phyloP scores from a whole-genome alignment of 1,140 invertebrate species.

The Lasaia peninsularis region DNA sequence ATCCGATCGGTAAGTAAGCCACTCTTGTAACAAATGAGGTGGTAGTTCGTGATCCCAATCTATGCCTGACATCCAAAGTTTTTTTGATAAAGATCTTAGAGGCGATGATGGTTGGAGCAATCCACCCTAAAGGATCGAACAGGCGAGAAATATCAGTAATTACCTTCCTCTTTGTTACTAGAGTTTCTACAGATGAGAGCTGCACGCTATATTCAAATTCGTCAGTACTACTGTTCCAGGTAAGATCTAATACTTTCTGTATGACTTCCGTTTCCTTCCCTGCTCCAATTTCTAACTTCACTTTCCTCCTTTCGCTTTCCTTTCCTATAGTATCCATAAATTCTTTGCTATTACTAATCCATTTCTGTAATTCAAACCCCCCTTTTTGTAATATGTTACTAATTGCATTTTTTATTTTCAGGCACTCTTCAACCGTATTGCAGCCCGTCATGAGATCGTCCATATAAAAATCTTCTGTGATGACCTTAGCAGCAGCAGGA shows the following conservation, averaged over 20 bases:
- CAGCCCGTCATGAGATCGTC: neutral
- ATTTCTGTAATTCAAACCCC: constrained; percentile 1
- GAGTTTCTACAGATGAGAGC: constrained; percentile 9
- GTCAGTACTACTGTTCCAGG: neutral
- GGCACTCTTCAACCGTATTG: neutral
- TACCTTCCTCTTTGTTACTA: constrained; percentile 24
- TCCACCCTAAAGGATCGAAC: constrained; percentile 23
- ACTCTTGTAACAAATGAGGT: constrained; percentile 9
- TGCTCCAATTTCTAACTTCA: neutral
- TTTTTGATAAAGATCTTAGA: constrained; percentile 27
- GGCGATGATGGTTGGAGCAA: constrained; percentile 17
- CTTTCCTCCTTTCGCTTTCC: neutral
- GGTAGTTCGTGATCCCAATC: constrained; percentile 23
- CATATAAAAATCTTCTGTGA: neutral
- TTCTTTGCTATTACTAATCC: neutral
- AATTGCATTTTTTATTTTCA: neutral
- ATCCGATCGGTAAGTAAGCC: constrained; percentile 15
- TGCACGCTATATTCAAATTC: constrained; percentile 20
- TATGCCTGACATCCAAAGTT: constrained; percentile 18
- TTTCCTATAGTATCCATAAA: neutral
- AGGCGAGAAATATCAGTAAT: constrained; percentile 20
- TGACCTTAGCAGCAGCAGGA: neutral
- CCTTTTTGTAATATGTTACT: neutral
- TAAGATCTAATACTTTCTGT: neutral
- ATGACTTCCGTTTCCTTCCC: constrained; percentile 10